Evolutionary conservation across 2,888 invertebrate genomes (phyloP).

Genomic region (Drosophila koepferae): DNA sequence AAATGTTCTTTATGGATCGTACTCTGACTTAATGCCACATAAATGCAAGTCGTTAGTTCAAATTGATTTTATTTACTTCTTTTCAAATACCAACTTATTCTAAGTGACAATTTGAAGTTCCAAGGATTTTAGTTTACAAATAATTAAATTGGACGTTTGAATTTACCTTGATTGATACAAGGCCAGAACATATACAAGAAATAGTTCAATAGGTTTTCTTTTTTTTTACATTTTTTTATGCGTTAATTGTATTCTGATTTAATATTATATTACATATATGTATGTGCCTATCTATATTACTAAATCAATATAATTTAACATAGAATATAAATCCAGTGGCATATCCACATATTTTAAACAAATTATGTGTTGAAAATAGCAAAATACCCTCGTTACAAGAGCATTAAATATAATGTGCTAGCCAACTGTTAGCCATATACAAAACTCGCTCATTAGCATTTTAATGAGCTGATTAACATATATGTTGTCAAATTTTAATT

Average conservation of each 20-base stretch:
- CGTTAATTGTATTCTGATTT: too few relatives aligned
- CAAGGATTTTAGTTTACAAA: not conserved
- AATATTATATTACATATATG: not conserved
- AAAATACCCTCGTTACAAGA: not conserved
- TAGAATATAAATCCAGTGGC: not conserved
- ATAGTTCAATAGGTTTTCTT: too few relatives aligned
- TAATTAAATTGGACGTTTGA: not conserved
- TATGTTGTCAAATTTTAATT: constrained; percentile 6
- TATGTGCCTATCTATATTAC: not conserved
- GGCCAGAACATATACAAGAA: not conserved
- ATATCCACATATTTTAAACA: too few relatives aligned
- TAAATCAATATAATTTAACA: not conserved
- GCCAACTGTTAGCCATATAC: constrained; percentile 61
- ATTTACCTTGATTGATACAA: not conserved
- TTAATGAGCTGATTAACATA: constrained; percentile 71
- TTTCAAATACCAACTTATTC: too few relatives aligned
- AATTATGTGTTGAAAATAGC: not conserved
- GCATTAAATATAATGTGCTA: constrained; percentile 56
- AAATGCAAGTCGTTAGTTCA: too few relatives aligned
- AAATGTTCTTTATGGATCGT: not conserved
- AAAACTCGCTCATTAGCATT: constrained; percentile 70
- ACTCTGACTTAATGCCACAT: too few relatives aligned
- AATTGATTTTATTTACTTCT: too few relatives aligned
- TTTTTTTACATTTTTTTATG: too few relatives aligned
- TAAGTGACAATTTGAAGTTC: too few relatives aligned